Evolutionary conservation across 2,797 vertebrate species (phyloP).

Genomic region (Alcedo quadribrachys): DNA sequence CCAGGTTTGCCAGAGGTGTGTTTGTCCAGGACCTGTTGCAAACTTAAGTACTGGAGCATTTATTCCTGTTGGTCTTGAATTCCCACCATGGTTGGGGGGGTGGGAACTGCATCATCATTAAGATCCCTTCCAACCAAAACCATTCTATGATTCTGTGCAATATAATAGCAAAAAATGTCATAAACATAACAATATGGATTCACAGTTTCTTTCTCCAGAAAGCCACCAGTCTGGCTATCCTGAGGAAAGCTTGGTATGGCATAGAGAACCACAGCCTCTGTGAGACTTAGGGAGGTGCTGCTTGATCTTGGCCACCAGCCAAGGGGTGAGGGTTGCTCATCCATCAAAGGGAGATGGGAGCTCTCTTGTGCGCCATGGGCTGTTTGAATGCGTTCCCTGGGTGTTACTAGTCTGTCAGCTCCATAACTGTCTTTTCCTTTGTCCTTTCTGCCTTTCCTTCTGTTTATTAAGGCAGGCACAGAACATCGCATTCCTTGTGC

Average conservation of each 20-base stretch:
- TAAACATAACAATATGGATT: neutral
- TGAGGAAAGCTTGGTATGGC: neutral
- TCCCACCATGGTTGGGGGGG: neutral
- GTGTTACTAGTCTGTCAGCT: neutral
- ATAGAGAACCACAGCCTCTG: neutral
- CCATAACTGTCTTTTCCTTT: neutral
- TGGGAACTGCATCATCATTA: neutral
- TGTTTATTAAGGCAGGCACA: neutral
- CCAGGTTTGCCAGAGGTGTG: neutral
- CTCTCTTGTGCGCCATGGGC: accelerated
- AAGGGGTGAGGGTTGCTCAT: neutral
- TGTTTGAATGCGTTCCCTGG: neutral
- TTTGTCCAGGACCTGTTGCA: neutral
- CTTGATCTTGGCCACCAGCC: neutral
- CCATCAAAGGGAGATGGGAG: neutral
- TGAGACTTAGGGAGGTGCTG: neutral
- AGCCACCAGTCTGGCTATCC: neutral
- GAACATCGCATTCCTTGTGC: neutral
- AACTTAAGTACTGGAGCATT: neutral
- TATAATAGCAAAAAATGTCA: neutral
- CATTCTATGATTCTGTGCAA: neutral
- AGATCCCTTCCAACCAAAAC: no score
- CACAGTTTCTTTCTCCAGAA: neutral
- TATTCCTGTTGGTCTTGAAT: neutral
- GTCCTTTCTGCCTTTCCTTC: neutral